phyloP scores from a whole-genome alignment of 2,797 vertebrate species.

The Danionella dracula region DNA sequence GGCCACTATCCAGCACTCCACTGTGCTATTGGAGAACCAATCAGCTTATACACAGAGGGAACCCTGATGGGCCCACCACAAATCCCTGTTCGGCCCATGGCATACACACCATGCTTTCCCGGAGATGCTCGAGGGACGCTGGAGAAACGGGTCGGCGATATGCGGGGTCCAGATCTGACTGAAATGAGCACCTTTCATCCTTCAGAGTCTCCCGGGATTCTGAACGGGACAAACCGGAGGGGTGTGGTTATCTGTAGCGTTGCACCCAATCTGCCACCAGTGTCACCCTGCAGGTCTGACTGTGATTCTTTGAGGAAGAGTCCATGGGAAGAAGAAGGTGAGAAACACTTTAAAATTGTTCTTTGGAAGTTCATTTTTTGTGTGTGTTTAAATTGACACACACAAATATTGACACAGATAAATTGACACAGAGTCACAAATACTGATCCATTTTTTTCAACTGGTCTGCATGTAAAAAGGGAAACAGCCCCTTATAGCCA shows the following conservation, averaged over 20 bases:
- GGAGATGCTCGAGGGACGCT: slow-evolving; percentile 82
- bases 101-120: slow-evolving; percentile 92
- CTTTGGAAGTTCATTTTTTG: too few species aligned
- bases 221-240: slow-evolving; percentile 74
- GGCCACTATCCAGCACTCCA: slow-evolving; percentile 84
- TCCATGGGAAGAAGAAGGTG: slow-evolving; percentile 88
- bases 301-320: slow-evolving; percentile 91
- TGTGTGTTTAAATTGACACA: too few species aligned
- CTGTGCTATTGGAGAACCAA: slow-evolving; percentile 74
- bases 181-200: slow-evolving; percentile 96
- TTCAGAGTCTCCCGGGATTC: slow-evolving; percentile 81
- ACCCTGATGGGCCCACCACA: slow-evolving; percentile 77
- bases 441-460: too few species aligned
- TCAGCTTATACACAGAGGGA: slow-evolving; percentile 84
- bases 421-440: too few species aligned
- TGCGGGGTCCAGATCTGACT: slow-evolving; percentile 75
- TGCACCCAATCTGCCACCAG: slow-evolving; percentile 86
- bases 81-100: slow-evolving; percentile 92
- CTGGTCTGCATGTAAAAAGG: too few species aligned
- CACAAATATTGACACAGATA: too few species aligned
- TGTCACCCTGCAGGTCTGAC: slow-evolving; percentile 88
- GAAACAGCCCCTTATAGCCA: too few species aligned
- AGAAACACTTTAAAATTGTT: slow-evolving; percentile 30
- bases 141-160: slow-evolving; percentile 79
- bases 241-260: slow-evolving; percentile 95